These are phyloP conservation scores for Eucera pruinosa DNA, from an alignment of 2,888 invertebrate species.

Conservation along the genomic window DNA sequence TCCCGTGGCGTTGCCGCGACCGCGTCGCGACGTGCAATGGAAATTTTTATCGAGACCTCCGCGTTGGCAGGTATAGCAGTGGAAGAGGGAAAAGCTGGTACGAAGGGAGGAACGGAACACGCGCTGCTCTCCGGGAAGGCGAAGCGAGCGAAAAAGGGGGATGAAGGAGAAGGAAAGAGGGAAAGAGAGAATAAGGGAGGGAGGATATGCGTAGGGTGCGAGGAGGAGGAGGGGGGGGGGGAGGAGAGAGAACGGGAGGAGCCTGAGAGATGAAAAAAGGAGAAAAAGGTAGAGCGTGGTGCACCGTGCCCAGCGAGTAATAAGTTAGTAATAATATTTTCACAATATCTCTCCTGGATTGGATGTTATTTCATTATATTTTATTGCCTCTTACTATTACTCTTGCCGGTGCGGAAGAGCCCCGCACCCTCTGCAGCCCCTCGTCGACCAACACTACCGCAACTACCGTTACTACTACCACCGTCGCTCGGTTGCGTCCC, in stretches of 20 bases:
- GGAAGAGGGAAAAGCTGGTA: too few relatives aligned
- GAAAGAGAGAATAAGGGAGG: constrained; percentile 16
- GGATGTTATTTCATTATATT: constrained; percentile 83
- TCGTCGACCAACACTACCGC: constrained; percentile 47
- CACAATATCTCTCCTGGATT: constrained; percentile 83
- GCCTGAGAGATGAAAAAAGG: constrained; percentile 41
- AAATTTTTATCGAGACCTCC: constrained; percentile 49
- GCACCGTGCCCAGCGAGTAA: constrained; percentile 76
- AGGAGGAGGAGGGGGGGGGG: constrained; percentile 12
- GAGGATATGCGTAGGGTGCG: constrained; percentile 6
- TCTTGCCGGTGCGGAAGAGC: constrained; percentile 73
- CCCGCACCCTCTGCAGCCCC: constrained; percentile 54
- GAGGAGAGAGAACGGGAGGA: background rate
- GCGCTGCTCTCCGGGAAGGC: constrained; percentile 33
- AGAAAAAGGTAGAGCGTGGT: constrained; percentile 61
- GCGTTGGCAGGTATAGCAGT: too few relatives aligned
- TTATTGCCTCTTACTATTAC: constrained; percentile 81
- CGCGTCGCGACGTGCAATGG: constrained; percentile 37
- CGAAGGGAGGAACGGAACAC: constrained; percentile 36
- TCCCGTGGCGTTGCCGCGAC: too few relatives aligned
- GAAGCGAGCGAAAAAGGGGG: constrained; percentile 32
- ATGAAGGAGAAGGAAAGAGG: constrained; percentile 6
- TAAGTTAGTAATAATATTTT: constrained; percentile 84
- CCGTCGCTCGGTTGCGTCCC: constrained; percentile 64
- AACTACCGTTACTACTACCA: constrained; percentile 54